A percentile compares a stretch with the other conserved stretches of the same genome.
Evolutionary conservation across 2,797 vertebrate species (phyloP).

Genomic region (Mionectes olivaceus): DNA sequence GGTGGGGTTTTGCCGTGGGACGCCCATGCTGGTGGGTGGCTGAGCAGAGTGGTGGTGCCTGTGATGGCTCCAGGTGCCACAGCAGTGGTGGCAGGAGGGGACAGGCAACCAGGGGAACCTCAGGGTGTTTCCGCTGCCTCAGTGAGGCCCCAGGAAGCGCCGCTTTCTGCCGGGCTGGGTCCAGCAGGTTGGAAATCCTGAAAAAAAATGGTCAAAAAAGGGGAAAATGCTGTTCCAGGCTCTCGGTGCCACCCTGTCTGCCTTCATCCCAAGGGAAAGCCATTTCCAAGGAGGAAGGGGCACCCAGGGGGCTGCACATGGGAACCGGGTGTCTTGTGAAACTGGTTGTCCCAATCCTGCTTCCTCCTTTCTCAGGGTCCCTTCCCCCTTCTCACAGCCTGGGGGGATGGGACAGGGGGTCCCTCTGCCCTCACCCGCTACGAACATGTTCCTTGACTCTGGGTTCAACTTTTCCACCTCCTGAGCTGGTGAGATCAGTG

Average conservation of each 20-base stretch:
- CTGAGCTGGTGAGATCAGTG: not conserved
- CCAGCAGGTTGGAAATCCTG: not conserved
- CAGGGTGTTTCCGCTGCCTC: not conserved
- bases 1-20: not conserved
- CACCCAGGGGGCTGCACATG: not conserved
- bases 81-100: not conserved
- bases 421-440: not conserved
- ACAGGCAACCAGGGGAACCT: not conserved
- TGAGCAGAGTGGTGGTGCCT: not conserved
- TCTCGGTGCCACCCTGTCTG: accelerated
- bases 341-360: constrained; percentile 30
- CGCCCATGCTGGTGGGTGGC: not conserved
- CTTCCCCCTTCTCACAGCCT: not conserved
- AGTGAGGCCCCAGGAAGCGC: not conserved
- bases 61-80: not conserved
- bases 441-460: accelerated
- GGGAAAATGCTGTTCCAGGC: accelerated
- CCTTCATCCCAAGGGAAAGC: not conserved
- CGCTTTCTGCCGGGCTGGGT: not conserved
- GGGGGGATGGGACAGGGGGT: not conserved
- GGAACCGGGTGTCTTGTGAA: constrained; percentile 30
- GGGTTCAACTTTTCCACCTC: not conserved
- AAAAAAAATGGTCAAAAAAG: not conserved
- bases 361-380: constrained; percentile 23
- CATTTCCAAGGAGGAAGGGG: not conserved